Percentiles rank a stretch among this genome's conserved stretches.
phyloP scores from a whole-genome alignment of 2,888 invertebrate genomes.

The Cheilosia pagana region DNA sequence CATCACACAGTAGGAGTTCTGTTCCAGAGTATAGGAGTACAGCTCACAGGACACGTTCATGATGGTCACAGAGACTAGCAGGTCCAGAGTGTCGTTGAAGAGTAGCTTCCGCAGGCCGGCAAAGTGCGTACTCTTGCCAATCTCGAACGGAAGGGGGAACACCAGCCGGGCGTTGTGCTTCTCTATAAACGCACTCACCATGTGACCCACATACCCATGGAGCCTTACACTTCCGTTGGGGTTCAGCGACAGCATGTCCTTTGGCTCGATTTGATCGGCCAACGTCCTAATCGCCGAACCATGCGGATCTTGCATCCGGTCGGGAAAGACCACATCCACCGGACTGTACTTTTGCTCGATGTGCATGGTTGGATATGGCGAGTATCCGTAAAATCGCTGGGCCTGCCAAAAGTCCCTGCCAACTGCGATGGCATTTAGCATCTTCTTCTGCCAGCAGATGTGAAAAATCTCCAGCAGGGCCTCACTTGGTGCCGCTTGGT shows the following conservation, averaged over 20 bases:
- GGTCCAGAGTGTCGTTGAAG: conserved; percentile 40
- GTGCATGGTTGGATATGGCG: conserved; percentile 7
- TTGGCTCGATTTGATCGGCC: conserved; percentile 44
- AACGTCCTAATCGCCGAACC: conserved; percentile 13
- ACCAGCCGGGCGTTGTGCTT: conserved; percentile 30
- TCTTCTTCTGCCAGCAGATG: conserved; percentile 26
- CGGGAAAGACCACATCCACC: neutral
- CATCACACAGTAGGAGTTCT: conserved; percentile 33
- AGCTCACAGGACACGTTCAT: neutral
- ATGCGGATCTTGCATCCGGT: conserved; percentile 9
- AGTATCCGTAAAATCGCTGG: conserved; percentile 13
- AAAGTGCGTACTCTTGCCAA: conserved; percentile 14
- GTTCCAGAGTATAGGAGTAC: conserved; percentile 38
- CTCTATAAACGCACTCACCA: conserved; percentile 7
- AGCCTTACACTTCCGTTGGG: conserved; percentile 10
- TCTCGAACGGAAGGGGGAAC: conserved; percentile 2
- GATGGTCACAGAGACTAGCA: conserved; percentile 25
- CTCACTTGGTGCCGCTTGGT: neutral
- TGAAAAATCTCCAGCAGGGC: neutral
- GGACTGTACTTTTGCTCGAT: neutral
- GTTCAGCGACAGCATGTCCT: neutral
- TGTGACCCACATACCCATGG: conserved; percentile 28
- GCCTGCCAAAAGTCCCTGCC: conserved; percentile 5
- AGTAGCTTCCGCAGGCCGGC: conserved; percentile 9
- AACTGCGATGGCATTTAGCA: conserved; percentile 27